Base-by-base conservation (phyloP, 2,113 vertebrate species). In the Halichoeres trimaculatus region DNA sequence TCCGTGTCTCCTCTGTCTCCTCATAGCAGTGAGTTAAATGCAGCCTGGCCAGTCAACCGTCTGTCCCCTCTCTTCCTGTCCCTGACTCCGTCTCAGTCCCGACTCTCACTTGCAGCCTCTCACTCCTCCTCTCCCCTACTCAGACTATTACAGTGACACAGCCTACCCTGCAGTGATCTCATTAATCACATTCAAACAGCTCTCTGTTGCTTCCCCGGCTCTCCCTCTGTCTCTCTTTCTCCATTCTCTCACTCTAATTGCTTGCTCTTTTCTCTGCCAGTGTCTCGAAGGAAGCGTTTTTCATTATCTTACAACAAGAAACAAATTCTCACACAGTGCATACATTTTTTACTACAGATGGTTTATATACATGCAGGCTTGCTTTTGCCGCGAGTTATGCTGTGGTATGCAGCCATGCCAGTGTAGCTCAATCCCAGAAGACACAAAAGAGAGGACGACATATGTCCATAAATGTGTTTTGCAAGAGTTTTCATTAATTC, bases 181-280 rank as follows among this genome's bases (percentile, higher is more conserved):
- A 92, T 93, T 92, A 92, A 92, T 88, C 87, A 90, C 89, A 91
- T 92, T 90, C 91, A 89, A 87, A 91, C 87, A 77, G 79, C 66
- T 78, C 80, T 77, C 84, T 60, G 67, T 85, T 76, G 63, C 77
- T 70, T 60, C 77, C 81, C 47, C 80, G 45, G 78, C 61, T 55
- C 17, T 76, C 80, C 35, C 22, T 76, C 79, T 47, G 52, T 77
- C 84, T 81, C 30, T 30, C 81, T 22, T 71, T 77, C 74, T 79
- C 82, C 79, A 22, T 85, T 85, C 81, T 76, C 65, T 60, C 38
- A 57, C 81, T 84, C 85, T 88, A 90, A 89, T 90, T 91, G 80
- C 71, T 80, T 70, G 80, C 88, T 88, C 88, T 89, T 88, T 91
- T 91, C 84, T 89, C 78, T 50, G 83, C 84, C 70, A 73, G 85